Conservation (phyloP, 2,888 invertebrate genomes). For the Syrphus vitripennis region DNA sequence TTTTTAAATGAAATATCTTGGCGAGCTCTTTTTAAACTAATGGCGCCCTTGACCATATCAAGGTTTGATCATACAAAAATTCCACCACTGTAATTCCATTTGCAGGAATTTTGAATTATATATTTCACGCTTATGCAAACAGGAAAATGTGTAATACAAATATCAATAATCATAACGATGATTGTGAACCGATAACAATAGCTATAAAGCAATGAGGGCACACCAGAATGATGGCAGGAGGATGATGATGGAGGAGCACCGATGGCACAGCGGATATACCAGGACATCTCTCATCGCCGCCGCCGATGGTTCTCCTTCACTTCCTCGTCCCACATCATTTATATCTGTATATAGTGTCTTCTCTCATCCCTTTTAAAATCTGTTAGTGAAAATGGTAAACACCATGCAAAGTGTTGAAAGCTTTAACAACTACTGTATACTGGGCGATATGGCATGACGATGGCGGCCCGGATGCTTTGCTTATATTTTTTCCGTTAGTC, state of each 20-base stretch:
- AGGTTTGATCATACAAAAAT: background rate
- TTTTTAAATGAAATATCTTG: no score
- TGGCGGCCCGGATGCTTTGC: background rate
- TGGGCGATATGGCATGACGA: background rate
- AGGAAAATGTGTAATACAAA: slow-evolving; percentile 56
- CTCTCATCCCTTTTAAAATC: background rate
- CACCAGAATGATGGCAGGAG: no score
- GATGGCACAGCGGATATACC: background rate
- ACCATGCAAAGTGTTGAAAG: slow-evolving; percentile 43
- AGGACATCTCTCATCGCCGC: background rate
- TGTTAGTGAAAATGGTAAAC: slow-evolving; percentile 28
- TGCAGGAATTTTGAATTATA: slow-evolving; percentile 23
- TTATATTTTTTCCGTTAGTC: background rate
- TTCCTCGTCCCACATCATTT: background rate
- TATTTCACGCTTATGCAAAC: slow-evolving; percentile 54
- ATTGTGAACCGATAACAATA: slow-evolving; percentile 43
- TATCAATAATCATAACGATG: slow-evolving; percentile 65
- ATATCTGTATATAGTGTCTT: background rate
- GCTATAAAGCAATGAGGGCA: background rate
- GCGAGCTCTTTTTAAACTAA: no score
- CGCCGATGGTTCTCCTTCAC: background rate
- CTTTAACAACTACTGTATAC: slow-evolving; percentile 11
- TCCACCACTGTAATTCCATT: background rate
- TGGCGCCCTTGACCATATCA: background rate
- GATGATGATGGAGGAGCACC: background rate